phyloP scores from a whole-genome alignment of 2,113 vertebrate species.

The Boleophthalmus pectinirostris region DNA sequence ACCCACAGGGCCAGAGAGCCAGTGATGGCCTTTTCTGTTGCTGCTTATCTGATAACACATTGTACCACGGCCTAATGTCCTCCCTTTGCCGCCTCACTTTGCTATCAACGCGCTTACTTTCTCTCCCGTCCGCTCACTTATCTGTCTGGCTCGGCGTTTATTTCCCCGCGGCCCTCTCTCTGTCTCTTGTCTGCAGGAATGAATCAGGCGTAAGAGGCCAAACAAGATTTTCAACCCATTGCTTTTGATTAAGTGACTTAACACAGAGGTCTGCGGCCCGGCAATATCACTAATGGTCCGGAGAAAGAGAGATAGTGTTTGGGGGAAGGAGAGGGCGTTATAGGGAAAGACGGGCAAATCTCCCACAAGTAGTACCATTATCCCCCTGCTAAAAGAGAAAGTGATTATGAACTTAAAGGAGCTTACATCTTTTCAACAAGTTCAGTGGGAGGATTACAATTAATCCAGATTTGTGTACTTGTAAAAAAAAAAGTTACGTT shows the following conservation, averaged over 20 bases:
- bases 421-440: conserved; percentile 79
- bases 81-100: conserved; percentile 51
- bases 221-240: conserved; percentile 99
- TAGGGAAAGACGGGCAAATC: conserved; percentile 56
- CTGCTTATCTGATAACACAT: conserved; percentile 75
- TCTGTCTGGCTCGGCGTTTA: conserved; percentile 65
- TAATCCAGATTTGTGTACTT: conserved; percentile 69
- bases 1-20: conserved; percentile 45
- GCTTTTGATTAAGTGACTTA: conserved; percentile 99
- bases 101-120: conserved; percentile 56
- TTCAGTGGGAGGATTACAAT: conserved; percentile 74
- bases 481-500: conserved; percentile 23
- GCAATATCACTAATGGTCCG: conserved; percentile 99
- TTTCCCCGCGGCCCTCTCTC: conserved; percentile 68
- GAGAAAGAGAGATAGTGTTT: conserved; percentile 74
- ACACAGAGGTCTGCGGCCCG: conserved; percentile 91
- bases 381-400: conserved; percentile 82
- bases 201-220: conserved; percentile 96
- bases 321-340: conserved; percentile 35
- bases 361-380: conserved; percentile 79
- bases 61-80: conserved; percentile 60
- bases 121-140: conserved; percentile 49
- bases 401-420: conserved; percentile 85
- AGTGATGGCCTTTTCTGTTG: conserved; percentile 59
- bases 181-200: conserved; percentile 91